phyloP scores from a whole-genome alignment of 2,113 vertebrate species.

The Zapus hudsonius region DNA sequence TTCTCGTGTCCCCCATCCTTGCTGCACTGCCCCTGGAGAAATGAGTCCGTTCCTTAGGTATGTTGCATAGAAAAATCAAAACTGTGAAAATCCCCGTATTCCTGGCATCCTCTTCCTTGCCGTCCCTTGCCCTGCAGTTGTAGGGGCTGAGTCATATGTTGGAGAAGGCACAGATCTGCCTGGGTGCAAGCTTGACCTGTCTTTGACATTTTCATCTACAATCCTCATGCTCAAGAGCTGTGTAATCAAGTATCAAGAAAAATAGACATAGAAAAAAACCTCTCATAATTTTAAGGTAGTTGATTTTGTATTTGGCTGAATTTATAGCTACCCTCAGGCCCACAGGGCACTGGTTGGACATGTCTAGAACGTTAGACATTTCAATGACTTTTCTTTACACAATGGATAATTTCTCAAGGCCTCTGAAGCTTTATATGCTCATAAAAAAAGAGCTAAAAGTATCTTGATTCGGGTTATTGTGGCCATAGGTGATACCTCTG shows the following conservation, averaged over 20 bases:
- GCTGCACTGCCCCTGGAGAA: not conserved
- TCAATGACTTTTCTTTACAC: not conserved
- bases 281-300: no score
- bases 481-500: not conserved
- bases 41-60: not conserved
- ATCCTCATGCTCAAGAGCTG: no score
- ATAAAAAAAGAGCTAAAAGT: not conserved
- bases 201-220: no score
- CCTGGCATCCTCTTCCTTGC: not conserved
- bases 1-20: not conserved
- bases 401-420: not conserved
- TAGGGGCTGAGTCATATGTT: not conserved
- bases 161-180: not conserved
- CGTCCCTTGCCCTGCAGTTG: accelerated
- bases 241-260: no score
- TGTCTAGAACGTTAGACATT: not conserved
- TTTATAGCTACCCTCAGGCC: no score
- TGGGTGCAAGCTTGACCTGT: not conserved
- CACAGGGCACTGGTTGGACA: no score
- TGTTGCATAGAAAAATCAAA: not conserved
- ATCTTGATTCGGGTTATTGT: not conserved
- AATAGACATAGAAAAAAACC: no score
- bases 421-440: not conserved
- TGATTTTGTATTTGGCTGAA: no score
- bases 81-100: not conserved